Conservation (phyloP, 1,140 invertebrate genomes). For the Euborellia annulipes region DNA sequence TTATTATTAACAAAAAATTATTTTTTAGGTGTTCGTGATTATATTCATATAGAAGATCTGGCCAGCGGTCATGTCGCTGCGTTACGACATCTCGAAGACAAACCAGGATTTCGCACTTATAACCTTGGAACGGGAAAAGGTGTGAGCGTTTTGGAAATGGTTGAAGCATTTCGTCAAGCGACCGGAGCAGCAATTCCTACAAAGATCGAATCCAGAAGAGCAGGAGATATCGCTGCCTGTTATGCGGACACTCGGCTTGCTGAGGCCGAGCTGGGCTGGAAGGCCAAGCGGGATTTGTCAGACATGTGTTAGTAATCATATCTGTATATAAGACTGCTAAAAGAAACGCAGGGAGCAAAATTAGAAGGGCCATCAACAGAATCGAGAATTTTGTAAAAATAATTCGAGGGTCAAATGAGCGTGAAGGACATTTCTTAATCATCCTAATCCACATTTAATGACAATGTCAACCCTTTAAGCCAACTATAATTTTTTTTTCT, state of each 20-base stretch:
- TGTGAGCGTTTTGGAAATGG: constrained; percentile 82
- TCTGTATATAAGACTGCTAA: too few relatives aligned
- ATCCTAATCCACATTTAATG: too few relatives aligned
- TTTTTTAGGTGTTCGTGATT: constrained; percentile 77
- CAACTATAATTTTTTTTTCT: too few relatives aligned
- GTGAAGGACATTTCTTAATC: too few relatives aligned
- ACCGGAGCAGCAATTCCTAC: constrained; percentile 58
- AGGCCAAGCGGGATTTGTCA: constrained; percentile 52
- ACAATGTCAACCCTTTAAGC: too few relatives aligned
- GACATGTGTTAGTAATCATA: constrained; percentile 92
- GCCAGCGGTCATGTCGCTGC: constrained; percentile 84
- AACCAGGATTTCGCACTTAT: constrained; percentile 36
- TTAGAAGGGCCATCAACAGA: too few relatives aligned
- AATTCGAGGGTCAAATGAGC: too few relatives aligned
- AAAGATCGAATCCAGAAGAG: constrained; percentile 52
- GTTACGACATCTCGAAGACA: constrained; percentile 46
- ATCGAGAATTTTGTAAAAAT: too few relatives aligned
- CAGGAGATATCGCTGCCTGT: constrained; percentile 74
- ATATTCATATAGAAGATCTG: constrained; percentile 94
- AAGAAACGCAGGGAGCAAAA: too few relatives aligned
- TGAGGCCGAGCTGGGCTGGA: constrained; percentile 64
- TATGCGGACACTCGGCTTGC: constrained; percentile 72
- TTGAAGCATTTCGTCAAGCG: constrained; percentile 69
- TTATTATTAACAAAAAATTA: too few relatives aligned
- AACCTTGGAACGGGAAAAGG: constrained; percentile 93